phyloP scores from a whole-genome alignment of 2,888 invertebrate genomes.

The Ischnura elegans region DNA sequence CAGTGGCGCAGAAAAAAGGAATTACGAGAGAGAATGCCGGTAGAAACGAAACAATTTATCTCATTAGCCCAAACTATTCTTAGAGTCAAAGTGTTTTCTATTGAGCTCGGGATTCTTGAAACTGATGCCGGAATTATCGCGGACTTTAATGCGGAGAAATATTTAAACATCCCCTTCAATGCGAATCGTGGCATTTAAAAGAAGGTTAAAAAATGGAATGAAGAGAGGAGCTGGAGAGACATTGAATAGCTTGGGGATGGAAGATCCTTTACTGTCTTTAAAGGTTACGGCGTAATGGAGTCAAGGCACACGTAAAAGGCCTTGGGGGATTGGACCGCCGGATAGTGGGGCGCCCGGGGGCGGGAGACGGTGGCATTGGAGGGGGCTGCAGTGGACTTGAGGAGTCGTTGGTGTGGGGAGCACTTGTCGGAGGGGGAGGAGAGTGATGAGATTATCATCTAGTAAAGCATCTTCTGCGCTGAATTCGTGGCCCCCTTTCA shows the following conservation, averaged over 20 bases:
- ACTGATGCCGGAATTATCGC: too few species aligned
- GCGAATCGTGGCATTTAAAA: not conserved
- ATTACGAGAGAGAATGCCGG: too few species aligned
- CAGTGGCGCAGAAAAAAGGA: too few species aligned
- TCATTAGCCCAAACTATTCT: too few species aligned
- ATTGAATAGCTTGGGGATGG: not conserved
- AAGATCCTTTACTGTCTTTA: constrained; percentile 11
- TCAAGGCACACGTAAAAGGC: constrained; percentile 33
- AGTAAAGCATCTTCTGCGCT: not conserved
- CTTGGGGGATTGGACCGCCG: not conserved
- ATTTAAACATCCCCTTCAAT: not conserved
- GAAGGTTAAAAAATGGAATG: not conserved
- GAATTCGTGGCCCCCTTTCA: not conserved
- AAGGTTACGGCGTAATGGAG: constrained; percentile 40
- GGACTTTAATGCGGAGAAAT: not conserved
- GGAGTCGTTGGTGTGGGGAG: too few species aligned
- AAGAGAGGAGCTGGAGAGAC: not conserved
- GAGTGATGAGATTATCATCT: not conserved
- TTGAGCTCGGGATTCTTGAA: too few species aligned
- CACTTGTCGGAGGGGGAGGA: not conserved
- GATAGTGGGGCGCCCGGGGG: not conserved
- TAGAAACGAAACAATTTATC: too few species aligned
- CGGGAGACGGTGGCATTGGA: not conserved
- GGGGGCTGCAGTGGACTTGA: too few species aligned
- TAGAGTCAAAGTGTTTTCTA: too few species aligned